phyloP scores from a whole-genome alignment of 1,140 invertebrate genomes.

The Hypothenemus hampei region DNA sequence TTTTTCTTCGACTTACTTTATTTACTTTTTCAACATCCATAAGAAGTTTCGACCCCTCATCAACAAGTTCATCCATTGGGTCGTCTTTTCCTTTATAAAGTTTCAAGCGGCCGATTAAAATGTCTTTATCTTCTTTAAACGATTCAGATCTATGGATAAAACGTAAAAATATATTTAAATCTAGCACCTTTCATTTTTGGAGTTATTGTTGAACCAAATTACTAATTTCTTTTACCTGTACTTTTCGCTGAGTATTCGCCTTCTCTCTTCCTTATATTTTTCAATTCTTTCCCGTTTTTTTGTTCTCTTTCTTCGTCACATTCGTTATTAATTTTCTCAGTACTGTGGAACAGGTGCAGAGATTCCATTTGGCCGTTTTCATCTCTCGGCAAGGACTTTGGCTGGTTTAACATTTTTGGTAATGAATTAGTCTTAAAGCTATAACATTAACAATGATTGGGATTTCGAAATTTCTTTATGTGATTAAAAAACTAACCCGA shows the following conservation, averaged over 20 bases:
- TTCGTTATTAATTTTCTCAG: constrained; percentile 34
- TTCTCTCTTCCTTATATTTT: constrained; percentile 86
- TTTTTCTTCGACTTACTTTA: constrained; percentile 22
- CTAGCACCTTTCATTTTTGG: not conserved
- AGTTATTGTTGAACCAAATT: too few species aligned
- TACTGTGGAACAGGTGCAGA: constrained; percentile 37
- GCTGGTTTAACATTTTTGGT: constrained; percentile 50
- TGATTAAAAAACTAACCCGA: constrained; percentile 39
- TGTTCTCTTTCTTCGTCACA: constrained; percentile 29
- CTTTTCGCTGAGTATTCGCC: constrained; percentile 79
- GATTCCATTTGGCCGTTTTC: constrained; percentile 29
- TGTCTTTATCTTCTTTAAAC: constrained; percentile 60
- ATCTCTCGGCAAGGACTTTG: constrained; percentile 53
- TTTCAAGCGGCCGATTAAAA: constrained; percentile 39
- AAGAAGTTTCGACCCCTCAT: constrained; percentile 5
- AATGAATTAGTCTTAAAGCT: constrained; percentile 41
- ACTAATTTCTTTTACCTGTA: constrained; percentile 29
- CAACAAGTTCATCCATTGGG: not conserved
- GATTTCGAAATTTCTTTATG: not conserved
- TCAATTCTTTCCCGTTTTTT: constrained; percentile 73
- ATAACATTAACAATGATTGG: not conserved
- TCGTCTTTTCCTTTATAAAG: constrained; percentile 40
- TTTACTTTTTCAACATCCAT: too few species aligned
- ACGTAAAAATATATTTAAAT: not conserved
- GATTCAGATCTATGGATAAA: constrained; percentile 66